Evolutionary conservation across 1,140 invertebrate species (phyloP), one percentile per base, ranked within the genome.

Genomic region (Eumeta japonica): DNA sequence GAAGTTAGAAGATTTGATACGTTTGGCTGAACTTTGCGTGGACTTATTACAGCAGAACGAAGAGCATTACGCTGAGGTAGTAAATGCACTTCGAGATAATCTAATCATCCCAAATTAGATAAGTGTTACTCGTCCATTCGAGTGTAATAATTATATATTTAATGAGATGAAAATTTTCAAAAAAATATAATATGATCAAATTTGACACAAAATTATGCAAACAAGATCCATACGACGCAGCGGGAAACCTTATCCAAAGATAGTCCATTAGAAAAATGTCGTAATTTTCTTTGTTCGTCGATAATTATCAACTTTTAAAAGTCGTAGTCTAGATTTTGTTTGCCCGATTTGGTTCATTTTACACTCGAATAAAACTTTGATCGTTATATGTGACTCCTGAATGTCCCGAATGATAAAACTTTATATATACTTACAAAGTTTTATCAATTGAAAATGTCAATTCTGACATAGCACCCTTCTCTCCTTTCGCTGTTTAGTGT

Each of bases 11-110:
- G 94, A 98, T 71, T 81, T 99, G 11, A 96, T 98, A 58, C 94
- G 94, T 63, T 81, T 99, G 33, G 93, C 96, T 10, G 96, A 99
- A 66, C 81, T 98, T 7, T 99, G 97, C 76, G 96, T 99, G 24
- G 97, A 99, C 73, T 82, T 99, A 9, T 77, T 99, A 28, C 96
- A 98, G 70, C 97, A 99, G 76, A 99, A 99, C 65, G 96, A 99
- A 78, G 97, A 99, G 73, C 94, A 98, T 75, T 98, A 99, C 79
- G 94, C 95, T 44, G 96, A 99, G 92, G 97, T 99, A 86, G 81
- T 77, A 34, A 35, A 27, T 35, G 20, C n/a, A n/a, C 5, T 24
- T 24, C n/a, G 20, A 7, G 20, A 24, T 24, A 24, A n/a, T 7
- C 20, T n/a, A 7, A 7, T 24, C n/a, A n/a, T n/a, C n/a, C n/a